Evolutionary conservation across 2,888 invertebrate genomes (phyloP).

Genomic region (Neelides folsomi): DNA sequence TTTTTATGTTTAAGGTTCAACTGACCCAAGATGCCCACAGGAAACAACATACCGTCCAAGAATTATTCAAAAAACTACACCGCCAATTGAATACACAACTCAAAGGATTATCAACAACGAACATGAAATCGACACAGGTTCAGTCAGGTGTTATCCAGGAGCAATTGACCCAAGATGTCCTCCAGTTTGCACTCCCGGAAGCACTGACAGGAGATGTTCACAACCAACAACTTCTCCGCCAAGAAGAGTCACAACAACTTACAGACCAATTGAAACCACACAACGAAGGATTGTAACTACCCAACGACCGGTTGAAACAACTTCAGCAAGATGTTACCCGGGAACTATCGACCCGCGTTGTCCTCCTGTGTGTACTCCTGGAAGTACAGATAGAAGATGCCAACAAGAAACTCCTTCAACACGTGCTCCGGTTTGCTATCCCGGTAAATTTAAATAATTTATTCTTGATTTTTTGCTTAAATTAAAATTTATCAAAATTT

Average conservation of each 20-base stretch:
- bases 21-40: constrained; percentile 31
- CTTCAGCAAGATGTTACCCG: too few relatives aligned
- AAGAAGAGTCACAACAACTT: too few relatives aligned
- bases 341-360: neutral
- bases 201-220: too few relatives aligned
- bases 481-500: too few relatives aligned
- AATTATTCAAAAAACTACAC: neutral
- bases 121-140: too few relatives aligned
- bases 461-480: too few relatives aligned
- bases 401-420: constrained; percentile 2
- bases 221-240: too few relatives aligned
- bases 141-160: constrained; percentile 16
- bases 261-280: too few relatives aligned
- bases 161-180: constrained; percentile 31
- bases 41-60: constrained; percentile 3
- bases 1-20: constrained; percentile 30
- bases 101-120: too few relatives aligned
- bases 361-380: neutral
- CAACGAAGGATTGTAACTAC: too few relatives aligned
- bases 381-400: neutral
- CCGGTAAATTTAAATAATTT: neutral
- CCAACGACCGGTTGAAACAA: too few relatives aligned
- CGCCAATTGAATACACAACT: too few relatives aligned
- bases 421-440: constrained; percentile 10
- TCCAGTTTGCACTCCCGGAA: constrained; percentile 14